Base-by-base conservation (phyloP, 2,888 invertebrate species). In the Empis stercorea region DNA sequence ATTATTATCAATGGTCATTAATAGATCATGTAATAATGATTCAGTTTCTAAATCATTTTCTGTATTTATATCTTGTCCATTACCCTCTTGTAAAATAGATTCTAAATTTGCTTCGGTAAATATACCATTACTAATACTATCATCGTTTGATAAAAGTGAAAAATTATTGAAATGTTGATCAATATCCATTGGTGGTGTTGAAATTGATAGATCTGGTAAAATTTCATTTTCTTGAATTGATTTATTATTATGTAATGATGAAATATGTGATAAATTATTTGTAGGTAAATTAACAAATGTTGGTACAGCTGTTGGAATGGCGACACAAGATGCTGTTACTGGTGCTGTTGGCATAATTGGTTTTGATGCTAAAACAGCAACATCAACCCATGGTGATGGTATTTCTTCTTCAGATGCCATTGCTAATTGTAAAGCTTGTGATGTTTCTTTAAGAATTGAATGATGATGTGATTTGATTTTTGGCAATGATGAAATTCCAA, bases 331-430 rank as follows among this genome's bases (percentile, higher is more conserved):
- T 68, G 78, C 39, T 61, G 72, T 64, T 71, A 82, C 73, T 11
- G 61, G 78, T 1, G 78, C 75, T 68, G 78, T 74, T 52, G 76
- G 74, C 60, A 77, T 73, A 32, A 67, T 59, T 13, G 68, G 68
- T 38, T 77, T 77, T 1, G 80, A 77, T 2, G 81, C 78, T 47
- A 84, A 65, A 5, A 80, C 79, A 54, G 79, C 81, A 0, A 82
- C 81, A 59, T 85, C 82, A 2, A 81, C 74, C 86, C 86, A 86
- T 1, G 81, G 79, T 1, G 81, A 76, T 51, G 84, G 81, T 37
- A 82, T 72, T 64, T 85, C 85, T 52, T 84, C 78, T 59, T 85
- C 84, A 32, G 82, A 81, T 0, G 84, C 84, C 55, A 82, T 70
- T 4, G 84, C 82, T 55, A 85, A 65, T 58, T 85, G 80, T 56